These are phyloP conservation scores for Phrynocephalus forsythii DNA, from an alignment of 2,797 vertebrate genomes.

Conservation along the genomic window DNA sequence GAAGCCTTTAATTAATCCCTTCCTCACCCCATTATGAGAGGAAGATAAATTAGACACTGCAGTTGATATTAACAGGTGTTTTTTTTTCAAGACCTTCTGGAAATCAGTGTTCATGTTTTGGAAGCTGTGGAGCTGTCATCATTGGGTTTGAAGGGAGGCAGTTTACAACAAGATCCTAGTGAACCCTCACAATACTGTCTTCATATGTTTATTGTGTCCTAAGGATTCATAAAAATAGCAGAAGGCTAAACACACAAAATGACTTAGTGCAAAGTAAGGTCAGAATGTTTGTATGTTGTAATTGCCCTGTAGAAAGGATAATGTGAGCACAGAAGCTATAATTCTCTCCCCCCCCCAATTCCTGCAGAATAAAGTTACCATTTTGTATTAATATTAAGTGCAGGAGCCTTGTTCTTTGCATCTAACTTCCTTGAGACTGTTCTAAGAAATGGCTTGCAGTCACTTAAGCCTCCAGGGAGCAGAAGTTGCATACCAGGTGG, in stretches of 20 bases:
- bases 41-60: no score
- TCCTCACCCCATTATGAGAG: no score
- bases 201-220: not conserved
- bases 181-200: not conserved
- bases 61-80: no score
- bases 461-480: not conserved
- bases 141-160: no score
- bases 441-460: not conserved
- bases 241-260: not conserved
- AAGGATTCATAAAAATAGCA: not conserved
- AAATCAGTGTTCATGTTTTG: no score
- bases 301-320: not conserved
- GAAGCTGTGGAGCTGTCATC: no score
- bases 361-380: not conserved
- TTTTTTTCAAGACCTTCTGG: no score
- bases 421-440: not conserved
- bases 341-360: not conserved
- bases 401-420: not conserved
- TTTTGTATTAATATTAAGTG: not conserved
- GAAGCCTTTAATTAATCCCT: no score
- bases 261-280: not conserved
- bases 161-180: no score
- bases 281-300: not conserved
- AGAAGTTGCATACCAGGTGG: not conserved
- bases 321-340: not conserved